Percentiles rank a stretch among this genome's conserved stretches.
Conservation (phyloP, 2,113 vertebrate genomes). For the Ochotona princeps region DNA sequence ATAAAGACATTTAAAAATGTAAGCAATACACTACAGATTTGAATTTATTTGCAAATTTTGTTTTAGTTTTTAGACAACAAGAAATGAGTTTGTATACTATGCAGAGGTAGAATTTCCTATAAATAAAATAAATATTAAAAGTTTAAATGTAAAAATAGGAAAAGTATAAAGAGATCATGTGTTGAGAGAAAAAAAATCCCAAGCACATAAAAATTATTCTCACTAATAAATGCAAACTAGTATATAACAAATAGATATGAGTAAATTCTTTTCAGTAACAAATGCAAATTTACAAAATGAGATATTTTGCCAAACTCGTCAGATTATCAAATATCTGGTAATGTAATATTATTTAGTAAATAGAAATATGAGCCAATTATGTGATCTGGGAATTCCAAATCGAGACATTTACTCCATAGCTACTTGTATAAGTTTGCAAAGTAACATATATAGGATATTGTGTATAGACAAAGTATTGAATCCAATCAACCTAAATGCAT, state of each 20-base stretch:
- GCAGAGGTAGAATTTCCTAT: background rate
- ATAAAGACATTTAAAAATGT: background rate
- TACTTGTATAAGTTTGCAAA: background rate
- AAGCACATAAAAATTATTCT: background rate
- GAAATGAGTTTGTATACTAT: background rate
- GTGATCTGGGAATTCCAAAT: background rate
- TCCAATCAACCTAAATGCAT: background rate
- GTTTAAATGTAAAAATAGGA: background rate
- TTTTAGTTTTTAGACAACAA: background rate
- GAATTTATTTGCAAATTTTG: background rate
- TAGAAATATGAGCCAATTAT: background rate
- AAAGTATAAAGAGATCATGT: background rate
- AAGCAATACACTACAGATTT: background rate
- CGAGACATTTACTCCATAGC: background rate
- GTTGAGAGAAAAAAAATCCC: background rate
- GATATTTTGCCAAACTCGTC: background rate
- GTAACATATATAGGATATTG: background rate
- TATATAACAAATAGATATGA: background rate
- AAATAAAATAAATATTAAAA: slow-evolving; percentile 12
- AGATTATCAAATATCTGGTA: background rate
- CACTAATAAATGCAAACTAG: background rate
- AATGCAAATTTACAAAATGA: slow-evolving; percentile 17
- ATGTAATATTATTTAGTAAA: background rate
- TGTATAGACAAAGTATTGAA: background rate
- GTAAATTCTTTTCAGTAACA: background rate